Evolutionary conservation across 2,113 vertebrate species (phyloP), one percentile per base, ranked within the genome.

Genomic region (Delphinus delphis): DNA sequence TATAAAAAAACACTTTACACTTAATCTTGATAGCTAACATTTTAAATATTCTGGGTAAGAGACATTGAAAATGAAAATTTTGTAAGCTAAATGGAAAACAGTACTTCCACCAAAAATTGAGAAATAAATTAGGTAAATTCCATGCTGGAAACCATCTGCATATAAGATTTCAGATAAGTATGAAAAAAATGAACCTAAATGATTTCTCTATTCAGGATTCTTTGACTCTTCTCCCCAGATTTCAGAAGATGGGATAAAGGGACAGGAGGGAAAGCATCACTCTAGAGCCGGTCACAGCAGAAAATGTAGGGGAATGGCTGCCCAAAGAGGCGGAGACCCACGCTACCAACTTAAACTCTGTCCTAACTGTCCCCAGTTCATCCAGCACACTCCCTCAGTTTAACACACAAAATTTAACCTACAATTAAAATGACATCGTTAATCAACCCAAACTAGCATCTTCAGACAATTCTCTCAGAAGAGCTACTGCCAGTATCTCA

Each of bases 11-110:
- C 15, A 74, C 28, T 53, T 97, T 76, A 71, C 12, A 73, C 81
- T 90, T 80, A 55, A 82, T 53, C 41, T 62, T 90, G 38, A 58
- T 58, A 95, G 1, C 50, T 58, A 79, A 86, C 71, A 41, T 87
- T 94, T 60, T 65, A 93, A 80, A 67, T 88, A 85, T 71, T 82
- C 85, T 88, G 70, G 21, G 71, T 6, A 67, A 94, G 28, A 87
- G 13, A 62, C 2, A 60, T 1, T 79, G 25, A 81, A 76, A 84
- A 77, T 47, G 86, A 91, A 28, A 36, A 38, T 38, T 88, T 41
- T 83, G 9, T 47, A 67, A 85, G 7, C 58, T 88, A 90, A 84
- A 88, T 53, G 36, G 74, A 90, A 82, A 25, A 6, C 1, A 58
- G 9, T 36, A 67, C 26, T 87, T 44, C 53, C 31, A 91, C 85